Evolutionary conservation across 2,888 invertebrate genomes (phyloP), one percentile per base, ranked within the genome.

Genomic region (Zonitis immaculata): DNA sequence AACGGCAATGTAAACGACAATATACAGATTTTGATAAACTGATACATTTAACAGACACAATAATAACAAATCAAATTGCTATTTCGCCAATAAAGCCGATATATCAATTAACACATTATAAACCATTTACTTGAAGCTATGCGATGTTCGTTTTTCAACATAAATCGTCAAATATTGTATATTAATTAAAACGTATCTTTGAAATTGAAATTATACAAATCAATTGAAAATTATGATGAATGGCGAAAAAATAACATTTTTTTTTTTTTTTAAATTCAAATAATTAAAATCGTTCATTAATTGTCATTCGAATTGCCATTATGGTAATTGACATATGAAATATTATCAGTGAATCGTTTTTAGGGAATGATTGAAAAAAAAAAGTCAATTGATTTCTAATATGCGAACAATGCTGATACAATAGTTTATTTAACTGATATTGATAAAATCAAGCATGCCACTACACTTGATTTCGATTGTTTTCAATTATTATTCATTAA

Each of bases 31-130:
- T 44, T 27, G 12, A 44, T 44, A 44, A 44, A 26, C 25, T 28
- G 28, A 28, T 25, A 28, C 44, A 28, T 44, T 44, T 44, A 44
- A 44, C n/a, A 22, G 25, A 14, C 9, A 28, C 25, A 28, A 28
- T 25, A 44, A 27, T 26, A 44, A 28, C 44, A 44, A 44, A 44
- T 44, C 44, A 44, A 44, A 44, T 22, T 18, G 35, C 16, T 35
- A 35, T 35, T 35, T 18, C 16, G 18, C 16, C 16, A 35, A 35
- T 35, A 35, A 35, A 35, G 35, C 35, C 35, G 35, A 18, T 35
- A 35, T 35, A 35, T 35, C 35, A 35, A 35, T 35, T 35, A 35
- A 14, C 9, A 35, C 18, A 6, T 35, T 35, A 35, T 35, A 35
- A 35, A 35, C 35, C 16, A 35, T 35, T 35, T 35, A 35, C 35